Evolutionary conservation across 2,113 vertebrate species (phyloP).

Genomic region (Petrocephalus microphthalmus): DNA sequence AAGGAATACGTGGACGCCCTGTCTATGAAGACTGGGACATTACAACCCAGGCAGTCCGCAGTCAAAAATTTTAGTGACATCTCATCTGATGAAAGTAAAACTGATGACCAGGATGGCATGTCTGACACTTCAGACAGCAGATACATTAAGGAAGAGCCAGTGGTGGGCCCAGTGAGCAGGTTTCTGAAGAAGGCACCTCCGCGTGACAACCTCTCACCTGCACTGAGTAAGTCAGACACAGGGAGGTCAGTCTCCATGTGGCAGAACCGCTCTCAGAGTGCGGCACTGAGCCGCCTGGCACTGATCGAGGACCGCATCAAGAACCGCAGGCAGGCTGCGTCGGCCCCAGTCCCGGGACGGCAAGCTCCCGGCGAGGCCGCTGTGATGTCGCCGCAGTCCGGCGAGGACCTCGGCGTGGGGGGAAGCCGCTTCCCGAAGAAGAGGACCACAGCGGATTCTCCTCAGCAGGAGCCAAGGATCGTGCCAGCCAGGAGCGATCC

Average conservation of each 20-base stretch:
- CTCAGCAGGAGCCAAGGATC: constrained; percentile 5
- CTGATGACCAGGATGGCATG: neutral
- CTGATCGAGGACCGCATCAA: constrained; percentile 60
- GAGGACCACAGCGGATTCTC: constrained; percentile 17
- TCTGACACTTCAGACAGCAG: neutral
- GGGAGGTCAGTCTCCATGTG: constrained; percentile 24
- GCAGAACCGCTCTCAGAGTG: constrained; percentile 38
- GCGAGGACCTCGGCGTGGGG: neutral
- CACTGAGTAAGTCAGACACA: constrained; percentile 16
- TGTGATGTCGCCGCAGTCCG: constrained; percentile 24
- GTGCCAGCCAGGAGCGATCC: neutral
- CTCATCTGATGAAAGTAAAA: constrained; percentile 29
- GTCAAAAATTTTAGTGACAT: constrained; percentile 37
- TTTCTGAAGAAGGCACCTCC: constrained; percentile 61
- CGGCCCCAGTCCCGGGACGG: neutral
- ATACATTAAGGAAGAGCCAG: constrained; percentile 15
- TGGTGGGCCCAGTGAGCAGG: constrained; percentile 40
- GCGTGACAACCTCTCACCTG: constrained; percentile 33
- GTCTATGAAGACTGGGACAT: neutral
- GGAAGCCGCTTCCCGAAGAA: constrained; percentile 59
- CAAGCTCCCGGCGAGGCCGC: neutral
- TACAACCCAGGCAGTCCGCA: neutral
- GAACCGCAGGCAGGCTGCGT: constrained; percentile 33
- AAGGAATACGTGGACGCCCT: constrained; percentile 40
- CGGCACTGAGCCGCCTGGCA: constrained; percentile 53